phyloP scores from a whole-genome alignment of 2,113 vertebrate genomes.

The Dipodomys spectabilis region DNA sequence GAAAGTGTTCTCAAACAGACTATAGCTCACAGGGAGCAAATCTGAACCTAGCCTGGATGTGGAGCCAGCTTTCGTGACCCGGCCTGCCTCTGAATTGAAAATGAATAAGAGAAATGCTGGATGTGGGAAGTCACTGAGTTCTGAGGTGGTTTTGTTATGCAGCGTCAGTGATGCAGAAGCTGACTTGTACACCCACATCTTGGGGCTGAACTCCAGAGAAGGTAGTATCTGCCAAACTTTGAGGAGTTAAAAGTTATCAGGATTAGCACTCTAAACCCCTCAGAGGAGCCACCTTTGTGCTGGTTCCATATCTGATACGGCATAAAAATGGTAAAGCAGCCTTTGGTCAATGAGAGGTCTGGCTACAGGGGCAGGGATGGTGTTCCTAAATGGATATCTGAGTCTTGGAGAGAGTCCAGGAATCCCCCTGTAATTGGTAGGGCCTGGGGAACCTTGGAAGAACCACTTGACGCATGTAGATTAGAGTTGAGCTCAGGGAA shows the following conservation, averaged over 20 bases:
- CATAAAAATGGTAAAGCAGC: background rate
- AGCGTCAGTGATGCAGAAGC: background rate
- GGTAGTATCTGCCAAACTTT: background rate
- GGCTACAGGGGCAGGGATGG: background rate
- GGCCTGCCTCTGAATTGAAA: background rate
- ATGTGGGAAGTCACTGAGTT: background rate
- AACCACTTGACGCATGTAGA: background rate
- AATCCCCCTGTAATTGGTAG: background rate
- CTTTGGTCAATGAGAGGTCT: rapidly evolving
- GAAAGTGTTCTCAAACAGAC: background rate
- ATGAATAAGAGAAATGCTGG: background rate
- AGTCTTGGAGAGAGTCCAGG: background rate
- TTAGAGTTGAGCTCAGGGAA: background rate
- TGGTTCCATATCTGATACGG: background rate
- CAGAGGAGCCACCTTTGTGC: background rate
- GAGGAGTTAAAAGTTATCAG: background rate
- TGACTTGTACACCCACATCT: background rate
- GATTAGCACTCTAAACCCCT: background rate
- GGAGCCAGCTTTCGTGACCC: background rate
- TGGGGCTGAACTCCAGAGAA: background rate
- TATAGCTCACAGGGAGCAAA: background rate
- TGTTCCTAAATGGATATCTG: rapidly evolving
- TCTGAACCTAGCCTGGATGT: background rate
- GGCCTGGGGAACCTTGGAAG: background rate
- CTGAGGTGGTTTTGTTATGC: background rate